Percentiles rank a stretch among this genome's conserved stretches.
These are phyloP conservation scores for Acrocephalus kingi DNA, from an alignment of 2,113 vertebrate genomes.

Conservation along the genomic window DNA sequence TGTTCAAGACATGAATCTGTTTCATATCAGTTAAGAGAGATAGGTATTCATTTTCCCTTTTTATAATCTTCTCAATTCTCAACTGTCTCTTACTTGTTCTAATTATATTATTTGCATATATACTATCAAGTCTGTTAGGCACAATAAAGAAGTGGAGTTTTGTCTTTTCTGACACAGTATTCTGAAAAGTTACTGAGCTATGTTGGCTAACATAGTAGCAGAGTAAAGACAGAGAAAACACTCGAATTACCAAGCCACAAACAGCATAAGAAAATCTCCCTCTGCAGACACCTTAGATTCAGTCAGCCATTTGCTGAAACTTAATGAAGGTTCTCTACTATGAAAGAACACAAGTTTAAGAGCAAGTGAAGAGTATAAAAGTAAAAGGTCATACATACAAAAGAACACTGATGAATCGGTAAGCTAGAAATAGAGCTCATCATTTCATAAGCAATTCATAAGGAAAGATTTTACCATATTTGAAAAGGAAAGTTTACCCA, in stretches of 20 bases:
- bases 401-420: fast-evolving
- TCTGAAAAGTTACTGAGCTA: background rate
- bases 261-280: background rate
- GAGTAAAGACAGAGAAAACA: background rate
- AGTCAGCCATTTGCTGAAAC: background rate
- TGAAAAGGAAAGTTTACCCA: background rate
- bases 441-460: background rate
- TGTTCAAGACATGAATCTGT: background rate
- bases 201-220: background rate
- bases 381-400: background rate
- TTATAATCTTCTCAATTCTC: background rate
- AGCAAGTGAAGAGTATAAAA: background rate
- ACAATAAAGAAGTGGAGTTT: background rate
- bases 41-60: background rate
- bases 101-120: background rate
- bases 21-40: background rate
- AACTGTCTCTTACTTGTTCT: background rate
- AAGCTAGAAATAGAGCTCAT: background rate
- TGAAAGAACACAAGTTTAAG: background rate
- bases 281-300: background rate
- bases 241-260: background rate
- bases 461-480: background rate
- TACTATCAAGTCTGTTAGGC: background rate
- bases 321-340: background rate
- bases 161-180: background rate